These are phyloP conservation scores for Solen grandis DNA, from an alignment of 1,140 invertebrate genomes.

Conservation along the genomic window DNA sequence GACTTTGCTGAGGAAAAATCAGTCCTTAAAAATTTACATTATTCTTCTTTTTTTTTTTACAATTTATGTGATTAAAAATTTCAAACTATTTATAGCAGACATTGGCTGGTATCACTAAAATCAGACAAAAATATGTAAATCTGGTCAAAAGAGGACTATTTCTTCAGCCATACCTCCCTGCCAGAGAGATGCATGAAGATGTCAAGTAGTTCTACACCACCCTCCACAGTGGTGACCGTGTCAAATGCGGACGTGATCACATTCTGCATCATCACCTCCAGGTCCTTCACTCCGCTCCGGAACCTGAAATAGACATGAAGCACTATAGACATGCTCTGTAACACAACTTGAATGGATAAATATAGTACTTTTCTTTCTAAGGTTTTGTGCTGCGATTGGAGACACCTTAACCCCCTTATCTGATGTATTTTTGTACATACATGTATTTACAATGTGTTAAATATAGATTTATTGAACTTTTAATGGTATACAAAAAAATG, in stretches of 20 bases:
- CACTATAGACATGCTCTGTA: background rate
- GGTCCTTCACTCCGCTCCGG: constrained; percentile 80
- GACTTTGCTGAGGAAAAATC: background rate
- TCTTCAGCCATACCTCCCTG: constrained; percentile 76
- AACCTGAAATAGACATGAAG: constrained; percentile 74
- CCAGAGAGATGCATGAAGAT: constrained; percentile 81
- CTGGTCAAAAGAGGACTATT: background rate
- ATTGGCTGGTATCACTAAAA: background rate
- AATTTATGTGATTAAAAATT: too few relatives aligned
- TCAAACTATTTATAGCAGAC: background rate
- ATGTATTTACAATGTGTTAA: too few relatives aligned
- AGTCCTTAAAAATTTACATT: background rate
- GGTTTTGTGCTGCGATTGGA: too few relatives aligned
- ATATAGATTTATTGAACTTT: background rate
- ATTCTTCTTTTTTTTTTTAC: too few relatives aligned
- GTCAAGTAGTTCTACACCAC: constrained; percentile 81
- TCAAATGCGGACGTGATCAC: constrained; percentile 81
- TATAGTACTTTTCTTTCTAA: background rate
- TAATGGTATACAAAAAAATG: too few relatives aligned
- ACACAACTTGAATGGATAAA: background rate
- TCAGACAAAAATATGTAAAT: background rate
- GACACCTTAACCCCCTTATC: too few relatives aligned
- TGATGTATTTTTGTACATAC: too few relatives aligned
- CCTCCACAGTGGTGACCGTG: constrained; percentile 80
- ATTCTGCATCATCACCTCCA: constrained; percentile 82